Conservation (phyloP, 2,797 vertebrate genomes). For the Geotrypetes seraphini region DNA sequence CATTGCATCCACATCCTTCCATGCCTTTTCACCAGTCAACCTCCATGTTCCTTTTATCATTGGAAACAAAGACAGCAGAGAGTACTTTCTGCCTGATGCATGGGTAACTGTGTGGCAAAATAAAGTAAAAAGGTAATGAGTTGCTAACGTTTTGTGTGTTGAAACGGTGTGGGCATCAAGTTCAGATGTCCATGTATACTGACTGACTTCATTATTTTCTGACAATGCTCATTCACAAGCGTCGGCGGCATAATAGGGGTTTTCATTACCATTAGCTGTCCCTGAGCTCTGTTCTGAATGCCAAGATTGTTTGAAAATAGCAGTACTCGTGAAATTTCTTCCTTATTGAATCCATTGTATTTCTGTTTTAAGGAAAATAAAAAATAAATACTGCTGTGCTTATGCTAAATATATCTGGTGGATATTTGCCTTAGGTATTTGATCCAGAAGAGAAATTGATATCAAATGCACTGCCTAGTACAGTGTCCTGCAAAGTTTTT, state of each 20-base stretch:
- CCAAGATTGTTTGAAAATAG: neutral
- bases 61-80: slow-evolving; percentile 77
- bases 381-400: slow-evolving; percentile 3
- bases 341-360: neutral
- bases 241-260: no score
- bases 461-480: no score
- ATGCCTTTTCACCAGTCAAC: slow-evolving; percentile 83
- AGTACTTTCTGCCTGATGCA: slow-evolving; percentile 62
- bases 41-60: slow-evolving; percentile 81
- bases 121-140: slow-evolving; percentile 60
- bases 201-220: neutral
- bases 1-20: slow-evolving; percentile 81
- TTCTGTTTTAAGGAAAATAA: slow-evolving; percentile 20
- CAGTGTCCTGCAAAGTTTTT: no score
- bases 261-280: no score
- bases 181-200: slow-evolving; percentile 9
- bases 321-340: neutral
- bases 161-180: slow-evolving; percentile 15
- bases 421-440: no score
- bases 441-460: no score
- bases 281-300: neutral
- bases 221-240: no score
- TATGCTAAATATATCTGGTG: no score
- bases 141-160: slow-evolving; percentile 44
- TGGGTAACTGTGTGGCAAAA: slow-evolving; percentile 74